Evolutionary conservation across 2,113 vertebrate species (phyloP).

Genomic region (Saguinus midas): DNA sequence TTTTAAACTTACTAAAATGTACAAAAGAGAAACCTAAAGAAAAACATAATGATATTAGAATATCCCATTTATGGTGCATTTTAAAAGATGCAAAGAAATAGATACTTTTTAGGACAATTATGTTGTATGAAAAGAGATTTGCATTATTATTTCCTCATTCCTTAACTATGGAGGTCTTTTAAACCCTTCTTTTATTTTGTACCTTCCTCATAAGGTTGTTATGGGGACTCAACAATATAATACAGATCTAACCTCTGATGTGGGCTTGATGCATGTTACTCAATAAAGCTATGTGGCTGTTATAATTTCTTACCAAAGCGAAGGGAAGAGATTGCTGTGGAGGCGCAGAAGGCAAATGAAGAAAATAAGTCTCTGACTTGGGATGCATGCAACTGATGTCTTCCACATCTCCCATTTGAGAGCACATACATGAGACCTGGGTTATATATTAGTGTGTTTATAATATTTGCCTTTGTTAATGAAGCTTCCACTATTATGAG

Average conservation of each 20-base stretch:
- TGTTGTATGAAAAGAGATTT: background rate
- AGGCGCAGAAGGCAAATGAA: background rate
- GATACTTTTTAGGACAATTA: background rate
- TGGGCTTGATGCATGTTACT: background rate
- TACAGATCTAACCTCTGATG: background rate
- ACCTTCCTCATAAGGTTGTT: background rate
- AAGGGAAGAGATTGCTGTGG: background rate
- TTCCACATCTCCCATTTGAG: background rate
- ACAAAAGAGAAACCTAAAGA: background rate
- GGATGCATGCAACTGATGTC: background rate
- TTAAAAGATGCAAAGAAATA: constrained; percentile 13
- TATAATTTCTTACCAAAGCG: background rate
- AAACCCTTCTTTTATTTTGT: background rate
- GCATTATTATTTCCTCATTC: background rate
- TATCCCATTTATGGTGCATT: background rate
- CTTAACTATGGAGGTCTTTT: background rate
- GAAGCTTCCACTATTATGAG: background rate
- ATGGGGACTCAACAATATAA: background rate
- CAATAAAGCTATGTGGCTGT: background rate
- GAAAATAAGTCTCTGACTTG: background rate
- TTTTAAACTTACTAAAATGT: background rate
- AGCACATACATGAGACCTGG: background rate
- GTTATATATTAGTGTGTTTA: background rate
- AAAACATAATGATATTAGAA: background rate
- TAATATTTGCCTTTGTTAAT: background rate